A percentile compares a stretch with the other conserved stretches of the same genome.
Conservation (phyloP, 2,113 vertebrate species). For the Pachycephala philippinensis region DNA sequence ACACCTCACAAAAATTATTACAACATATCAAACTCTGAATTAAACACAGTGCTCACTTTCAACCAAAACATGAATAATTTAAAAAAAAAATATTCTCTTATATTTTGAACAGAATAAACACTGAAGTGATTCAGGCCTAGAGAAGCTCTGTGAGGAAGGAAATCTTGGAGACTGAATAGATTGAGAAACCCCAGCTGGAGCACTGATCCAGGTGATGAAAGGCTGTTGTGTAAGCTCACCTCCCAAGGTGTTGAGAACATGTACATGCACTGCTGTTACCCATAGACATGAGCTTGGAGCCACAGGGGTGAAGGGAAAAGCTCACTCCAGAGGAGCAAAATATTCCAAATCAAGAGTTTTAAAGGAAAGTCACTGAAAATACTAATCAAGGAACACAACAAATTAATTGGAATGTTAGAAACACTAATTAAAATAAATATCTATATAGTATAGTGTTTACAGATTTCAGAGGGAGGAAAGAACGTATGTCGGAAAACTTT, state of each 20-base stretch:
- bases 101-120: background rate
- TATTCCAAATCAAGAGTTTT: background rate
- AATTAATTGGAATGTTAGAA: background rate
- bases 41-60: background rate
- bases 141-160: background rate
- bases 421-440: background rate
- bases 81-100: background rate
- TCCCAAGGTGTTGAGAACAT: background rate
- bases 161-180: background rate
- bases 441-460: background rate
- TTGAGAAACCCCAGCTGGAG: background rate
- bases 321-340: background rate
- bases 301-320: background rate
- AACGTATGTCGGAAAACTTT: background rate
- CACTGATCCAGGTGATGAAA: background rate
- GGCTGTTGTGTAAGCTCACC: background rate
- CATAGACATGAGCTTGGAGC: background rate
- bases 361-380: background rate
- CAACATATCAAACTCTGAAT: background rate
- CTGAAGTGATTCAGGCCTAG: background rate
- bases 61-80: background rate
- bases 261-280: rapidly evolving
- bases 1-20: background rate
- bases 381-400: background rate
- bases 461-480: background rate